phyloP scores from a whole-genome alignment of 2,888 invertebrate species.

The Cecidostiba fungosa region DNA sequence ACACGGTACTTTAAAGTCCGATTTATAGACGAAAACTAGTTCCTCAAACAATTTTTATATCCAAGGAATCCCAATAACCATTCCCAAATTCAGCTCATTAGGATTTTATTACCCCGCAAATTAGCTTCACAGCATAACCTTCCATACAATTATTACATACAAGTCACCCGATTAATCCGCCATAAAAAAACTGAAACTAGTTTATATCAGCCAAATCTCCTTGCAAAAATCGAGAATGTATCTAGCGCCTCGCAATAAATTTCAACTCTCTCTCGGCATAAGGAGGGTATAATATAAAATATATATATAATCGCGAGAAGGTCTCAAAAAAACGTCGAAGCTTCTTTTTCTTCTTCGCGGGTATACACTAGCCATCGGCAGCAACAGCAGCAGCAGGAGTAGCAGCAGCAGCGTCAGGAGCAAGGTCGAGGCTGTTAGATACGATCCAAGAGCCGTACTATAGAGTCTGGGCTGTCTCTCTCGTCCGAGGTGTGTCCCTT shows the following conservation, averaged over 20 bases:
- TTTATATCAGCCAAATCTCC: constrained; percentile 25
- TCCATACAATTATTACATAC: constrained; percentile 24
- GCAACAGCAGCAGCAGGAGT: not conserved
- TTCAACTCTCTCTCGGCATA: not conserved
- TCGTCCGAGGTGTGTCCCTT: constrained; percentile 45
- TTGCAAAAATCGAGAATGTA: not conserved
- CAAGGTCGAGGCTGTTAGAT: constrained; percentile 38
- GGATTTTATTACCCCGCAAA: constrained; percentile 51
- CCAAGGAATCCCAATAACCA: not conserved
- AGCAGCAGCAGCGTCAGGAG: not conserved
- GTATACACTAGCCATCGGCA: not conserved
- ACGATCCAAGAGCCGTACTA: constrained; percentile 3
- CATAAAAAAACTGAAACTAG: constrained; percentile 45
- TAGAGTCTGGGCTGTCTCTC: constrained; percentile 9
- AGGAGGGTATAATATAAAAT: too few species aligned
- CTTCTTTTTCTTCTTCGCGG: not conserved
- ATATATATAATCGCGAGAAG: not conserved
- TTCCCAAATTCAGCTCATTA: constrained; percentile 46
- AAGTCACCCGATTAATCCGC: constrained; percentile 37
- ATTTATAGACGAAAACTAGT: constrained; percentile 38
- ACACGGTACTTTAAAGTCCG: constrained; percentile 12
- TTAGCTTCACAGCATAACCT: constrained; percentile 32
- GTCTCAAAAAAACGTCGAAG: not conserved
- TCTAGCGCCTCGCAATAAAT: constrained; percentile 18
- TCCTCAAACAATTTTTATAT: not conserved